Percentiles rank a stretch among this genome's conserved stretches.
Conservation (phyloP, 2,888 invertebrate genomes). For the Acrobasis suavella region DNA sequence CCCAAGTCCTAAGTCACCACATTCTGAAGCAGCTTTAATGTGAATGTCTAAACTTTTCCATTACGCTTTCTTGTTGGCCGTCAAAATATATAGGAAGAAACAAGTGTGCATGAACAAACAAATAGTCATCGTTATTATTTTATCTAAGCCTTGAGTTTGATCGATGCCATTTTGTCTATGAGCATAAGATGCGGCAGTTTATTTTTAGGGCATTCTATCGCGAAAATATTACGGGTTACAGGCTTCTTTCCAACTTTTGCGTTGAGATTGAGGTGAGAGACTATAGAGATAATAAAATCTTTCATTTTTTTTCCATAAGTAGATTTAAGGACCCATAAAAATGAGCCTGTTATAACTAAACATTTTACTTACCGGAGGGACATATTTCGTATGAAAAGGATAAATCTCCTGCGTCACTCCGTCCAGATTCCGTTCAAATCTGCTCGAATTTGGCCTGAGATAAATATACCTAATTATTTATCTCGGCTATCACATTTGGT, state of each 20-base stretch:
- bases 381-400: not conserved
- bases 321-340: too few relatives aligned
- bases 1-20: too few relatives aligned
- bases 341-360: too few relatives aligned
- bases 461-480: not conserved
- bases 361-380: too few relatives aligned
- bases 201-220: not conserved
- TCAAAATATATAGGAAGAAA: not conserved
- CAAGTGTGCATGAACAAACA: not conserved
- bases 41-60: not conserved
- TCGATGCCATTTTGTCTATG: not conserved
- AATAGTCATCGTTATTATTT: not conserved
- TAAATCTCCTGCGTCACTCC: not conserved
- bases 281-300: too few relatives aligned
- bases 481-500: not conserved
- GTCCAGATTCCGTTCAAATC: not conserved
- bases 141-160: slow-evolving; percentile 1
- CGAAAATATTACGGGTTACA: not conserved
- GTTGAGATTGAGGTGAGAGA: too few relatives aligned
- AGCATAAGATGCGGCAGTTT: not conserved
- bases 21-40: too few relatives aligned
- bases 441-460: not conserved
- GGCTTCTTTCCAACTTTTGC: too few relatives aligned
- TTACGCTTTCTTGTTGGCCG: not conserved
- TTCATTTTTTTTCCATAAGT: too few relatives aligned